Evolutionary conservation across 2,888 invertebrate species (phyloP), one percentile per base, ranked within the genome.

Genomic region (Parapristionchus giblindavisi): DNA sequence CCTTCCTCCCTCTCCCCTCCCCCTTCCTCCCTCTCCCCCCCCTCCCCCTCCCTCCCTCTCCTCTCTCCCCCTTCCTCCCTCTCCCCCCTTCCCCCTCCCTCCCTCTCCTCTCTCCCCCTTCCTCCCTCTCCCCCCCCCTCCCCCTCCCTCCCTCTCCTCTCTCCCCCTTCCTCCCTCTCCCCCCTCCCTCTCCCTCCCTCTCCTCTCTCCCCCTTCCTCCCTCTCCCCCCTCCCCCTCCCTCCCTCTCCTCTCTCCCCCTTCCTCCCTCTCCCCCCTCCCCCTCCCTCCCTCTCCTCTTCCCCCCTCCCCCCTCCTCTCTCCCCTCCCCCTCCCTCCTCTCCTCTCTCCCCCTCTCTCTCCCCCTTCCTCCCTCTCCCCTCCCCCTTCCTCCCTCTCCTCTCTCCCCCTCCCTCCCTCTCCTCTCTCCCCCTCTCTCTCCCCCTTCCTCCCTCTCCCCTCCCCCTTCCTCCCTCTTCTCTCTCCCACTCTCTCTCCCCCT

Each of bases 161-260:
- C 2, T 11, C 24, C 54, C 21, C 24, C 3, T 11, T 54, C 24
- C n/a, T 58, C 14, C 27, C 32, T 58, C 56, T 29, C 24, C 61
- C 38, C 27, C 36, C 34, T 63, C 34, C 40, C 43, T 43, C 43
- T n/a, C 27, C 34, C 43, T 40, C 29, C 34, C 29, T 24, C 43
- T 27, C 21, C 34, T 63, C 63, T 63, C 63, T 38, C 32, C 63
- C 17, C 43, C 34, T 43, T 24, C 21, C 63, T 63, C 43, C 63
- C 29, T 40, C 63, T 43, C 24, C 36, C 36, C 66, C 24, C 56
- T 56, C 66, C 51, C 66, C 38, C 36, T 36, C 66, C 34, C 68
- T 52, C 52, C 6, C 40, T 51, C n/a, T 51, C 68, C 36, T 24
- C 6, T 27, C 29, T 32, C 32, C 36, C 38, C 34, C 68, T 34